A percentile compares a stretch with the other conserved stretches of the same genome.
Evolutionary conservation across 2,113 vertebrate species (phyloP).

Genomic region (Chelonoidis abingdonii): DNA sequence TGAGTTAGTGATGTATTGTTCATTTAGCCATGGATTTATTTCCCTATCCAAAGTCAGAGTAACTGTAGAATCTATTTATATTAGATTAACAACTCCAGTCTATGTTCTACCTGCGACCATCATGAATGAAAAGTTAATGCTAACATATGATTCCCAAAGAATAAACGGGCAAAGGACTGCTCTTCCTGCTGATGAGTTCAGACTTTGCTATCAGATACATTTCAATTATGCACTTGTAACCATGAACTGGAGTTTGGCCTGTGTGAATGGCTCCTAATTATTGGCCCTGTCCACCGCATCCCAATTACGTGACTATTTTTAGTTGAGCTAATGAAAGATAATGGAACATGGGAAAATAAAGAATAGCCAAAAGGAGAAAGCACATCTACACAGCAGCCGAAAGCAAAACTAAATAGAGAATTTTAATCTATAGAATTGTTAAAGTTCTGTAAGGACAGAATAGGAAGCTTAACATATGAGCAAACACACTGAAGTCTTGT

Average conservation of each 20-base stretch:
- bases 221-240: neutral
- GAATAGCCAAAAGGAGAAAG: neutral
- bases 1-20: neutral
- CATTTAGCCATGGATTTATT: neutral
- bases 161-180: neutral
- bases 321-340: constrained; percentile 1
- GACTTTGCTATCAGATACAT: constrained; percentile 11
- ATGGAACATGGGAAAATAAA: neutral
- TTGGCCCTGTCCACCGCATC: neutral
- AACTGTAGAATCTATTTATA: neutral
- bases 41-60: neutral
- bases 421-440: neutral
- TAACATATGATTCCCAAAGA: neutral
- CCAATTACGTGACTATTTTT: neutral
- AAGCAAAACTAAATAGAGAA: neutral
- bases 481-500: neutral
- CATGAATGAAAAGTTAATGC: neutral
- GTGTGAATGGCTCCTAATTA: neutral
- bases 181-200: neutral
- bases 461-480: neutral
- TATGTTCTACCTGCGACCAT: neutral
- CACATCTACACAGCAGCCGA: neutral
- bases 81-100: neutral
- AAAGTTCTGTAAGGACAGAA: neutral
- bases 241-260: neutral